These are phyloP conservation scores for Patella vulgata DNA, from an alignment of 1,140 invertebrate genomes.

Conservation along the genomic window DNA sequence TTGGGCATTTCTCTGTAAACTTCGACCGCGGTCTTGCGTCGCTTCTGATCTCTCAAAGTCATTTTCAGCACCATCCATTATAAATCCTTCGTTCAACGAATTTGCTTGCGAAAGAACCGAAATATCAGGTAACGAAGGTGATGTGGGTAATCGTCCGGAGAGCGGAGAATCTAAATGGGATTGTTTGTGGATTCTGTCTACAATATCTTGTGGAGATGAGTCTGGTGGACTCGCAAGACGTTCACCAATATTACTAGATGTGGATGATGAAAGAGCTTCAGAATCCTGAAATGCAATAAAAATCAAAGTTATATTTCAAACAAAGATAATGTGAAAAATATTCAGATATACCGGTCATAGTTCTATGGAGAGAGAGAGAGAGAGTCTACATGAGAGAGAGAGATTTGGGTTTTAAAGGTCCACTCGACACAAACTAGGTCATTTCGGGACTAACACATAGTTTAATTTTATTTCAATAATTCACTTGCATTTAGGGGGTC, in stretches of 20 bases:
- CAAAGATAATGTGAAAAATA: too few species aligned
- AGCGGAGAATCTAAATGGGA: conserved; percentile 17
- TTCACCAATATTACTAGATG: conserved; percentile 28
- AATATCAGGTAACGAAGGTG: conserved; percentile 28
- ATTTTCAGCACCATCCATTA: conserved; percentile 31
- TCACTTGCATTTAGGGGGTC: too few species aligned
- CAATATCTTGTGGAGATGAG: background rate
- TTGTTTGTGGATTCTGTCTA: too few species aligned
- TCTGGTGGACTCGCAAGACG: conserved; percentile 31
- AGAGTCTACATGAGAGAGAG: too few species aligned
- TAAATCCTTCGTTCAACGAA: conserved; percentile 50
- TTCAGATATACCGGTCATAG: too few species aligned
- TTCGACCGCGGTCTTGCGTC: background rate
- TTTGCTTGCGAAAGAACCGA: conserved; percentile 34
- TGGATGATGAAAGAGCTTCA: conserved; percentile 2
- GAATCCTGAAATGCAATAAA: conserved; percentile 20
- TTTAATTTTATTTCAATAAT: too few species aligned
- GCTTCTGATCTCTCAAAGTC: conserved; percentile 1
- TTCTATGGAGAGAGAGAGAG: too few species aligned
- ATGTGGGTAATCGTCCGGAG: conserved; percentile 18
- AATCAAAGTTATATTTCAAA: too few species aligned
- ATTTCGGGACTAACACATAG: too few species aligned
- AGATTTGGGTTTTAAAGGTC: too few species aligned
- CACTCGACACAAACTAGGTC: too few species aligned
- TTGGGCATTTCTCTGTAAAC: background rate